phyloP scores from a whole-genome alignment of 2,888 invertebrate genomes.

The Hirtodrosophila alboralis region DNA sequence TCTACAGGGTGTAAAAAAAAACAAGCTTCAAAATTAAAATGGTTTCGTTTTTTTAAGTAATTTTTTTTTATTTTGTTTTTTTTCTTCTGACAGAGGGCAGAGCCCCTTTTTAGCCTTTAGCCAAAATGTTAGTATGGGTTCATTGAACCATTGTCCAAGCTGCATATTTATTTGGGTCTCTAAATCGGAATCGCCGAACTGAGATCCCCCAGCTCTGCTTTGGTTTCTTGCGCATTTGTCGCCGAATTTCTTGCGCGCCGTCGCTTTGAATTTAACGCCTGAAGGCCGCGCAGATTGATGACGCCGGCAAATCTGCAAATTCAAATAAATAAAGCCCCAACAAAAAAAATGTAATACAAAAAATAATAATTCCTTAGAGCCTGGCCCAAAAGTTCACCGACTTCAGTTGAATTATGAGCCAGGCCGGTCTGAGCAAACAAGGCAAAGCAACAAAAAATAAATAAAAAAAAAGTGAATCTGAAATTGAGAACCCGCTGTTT shows the following conservation, averaged over 20 bases:
- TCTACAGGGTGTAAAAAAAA: too few relatives aligned
- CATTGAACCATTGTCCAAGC: conserved; percentile 61
- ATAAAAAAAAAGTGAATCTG: conserved; percentile 79
- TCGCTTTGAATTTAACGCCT: conserved; percentile 78
- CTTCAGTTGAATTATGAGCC: conserved; percentile 69
- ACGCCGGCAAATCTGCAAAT: conserved; percentile 54
- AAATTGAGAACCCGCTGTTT: conserved; percentile 64
- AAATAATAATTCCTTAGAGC: conserved; percentile 48
- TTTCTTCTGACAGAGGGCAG: conserved; percentile 56
- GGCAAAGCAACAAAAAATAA: conserved; percentile 36
- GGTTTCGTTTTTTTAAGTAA: conserved; percentile 35
- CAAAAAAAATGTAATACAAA: conserved; percentile 11
- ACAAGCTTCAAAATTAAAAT: conserved; percentile 61
- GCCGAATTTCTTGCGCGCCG: conserved; percentile 50
- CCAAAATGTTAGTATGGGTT: conserved; percentile 69
- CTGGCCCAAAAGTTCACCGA: conserved; percentile 61
- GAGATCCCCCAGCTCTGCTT: conserved; percentile 9
- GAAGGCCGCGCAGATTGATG: conserved; percentile 80
- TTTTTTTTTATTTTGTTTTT: too few relatives aligned
- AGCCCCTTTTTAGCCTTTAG: conserved; percentile 44
- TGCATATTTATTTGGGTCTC: conserved; percentile 70
- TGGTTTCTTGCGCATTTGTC: conserved; percentile 62
- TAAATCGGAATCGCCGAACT: conserved; percentile 59
- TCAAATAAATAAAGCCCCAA: conserved; percentile 51
- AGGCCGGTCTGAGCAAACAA: too few relatives aligned